Conservation (phyloP, 1,140 invertebrate genomes). For the Linepithema humile region DNA sequence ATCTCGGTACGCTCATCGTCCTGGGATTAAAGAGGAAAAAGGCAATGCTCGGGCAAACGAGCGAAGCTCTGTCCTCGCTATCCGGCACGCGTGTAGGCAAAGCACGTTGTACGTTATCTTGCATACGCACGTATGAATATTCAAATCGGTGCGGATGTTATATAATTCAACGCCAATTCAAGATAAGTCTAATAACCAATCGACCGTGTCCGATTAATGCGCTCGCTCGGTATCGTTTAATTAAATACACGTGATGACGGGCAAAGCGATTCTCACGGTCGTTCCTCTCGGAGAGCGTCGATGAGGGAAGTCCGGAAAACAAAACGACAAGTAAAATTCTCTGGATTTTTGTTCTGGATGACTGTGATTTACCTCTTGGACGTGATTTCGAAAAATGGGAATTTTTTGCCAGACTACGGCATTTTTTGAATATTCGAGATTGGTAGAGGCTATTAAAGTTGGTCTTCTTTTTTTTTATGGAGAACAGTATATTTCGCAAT, state of each 20-base stretch:
- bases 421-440: slow-evolving; percentile 8
- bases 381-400: slow-evolving; percentile 12
- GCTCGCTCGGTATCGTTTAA: slow-evolving; percentile 60
- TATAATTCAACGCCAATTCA: slow-evolving; percentile 57
- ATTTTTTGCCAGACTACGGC: neutral
- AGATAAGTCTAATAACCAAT: slow-evolving; percentile 71
- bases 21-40: neutral
- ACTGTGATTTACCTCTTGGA: slow-evolving; percentile 11
- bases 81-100: slow-evolving; percentile 27
- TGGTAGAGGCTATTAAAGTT: neutral
- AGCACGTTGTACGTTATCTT: slow-evolving; percentile 45
- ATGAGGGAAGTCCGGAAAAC: neutral
- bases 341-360: neutral
- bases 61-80: slow-evolving; percentile 23
- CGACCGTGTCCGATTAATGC: slow-evolving; percentile 64
- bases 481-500: neutral
- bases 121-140: slow-evolving; percentile 54
- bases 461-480: slow-evolving; percentile 25
- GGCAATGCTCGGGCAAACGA: neutral
- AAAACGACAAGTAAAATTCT: slow-evolving; percentile 2
- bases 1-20: slow-evolving; percentile 9
- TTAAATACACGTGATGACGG: slow-evolving; percentile 60
- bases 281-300: neutral
- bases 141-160: slow-evolving; percentile 56
- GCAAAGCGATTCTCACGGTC: slow-evolving; percentile 13